phyloP scores from a whole-genome alignment of 1,140 invertebrate genomes.

The Danaus plexippus region DNA sequence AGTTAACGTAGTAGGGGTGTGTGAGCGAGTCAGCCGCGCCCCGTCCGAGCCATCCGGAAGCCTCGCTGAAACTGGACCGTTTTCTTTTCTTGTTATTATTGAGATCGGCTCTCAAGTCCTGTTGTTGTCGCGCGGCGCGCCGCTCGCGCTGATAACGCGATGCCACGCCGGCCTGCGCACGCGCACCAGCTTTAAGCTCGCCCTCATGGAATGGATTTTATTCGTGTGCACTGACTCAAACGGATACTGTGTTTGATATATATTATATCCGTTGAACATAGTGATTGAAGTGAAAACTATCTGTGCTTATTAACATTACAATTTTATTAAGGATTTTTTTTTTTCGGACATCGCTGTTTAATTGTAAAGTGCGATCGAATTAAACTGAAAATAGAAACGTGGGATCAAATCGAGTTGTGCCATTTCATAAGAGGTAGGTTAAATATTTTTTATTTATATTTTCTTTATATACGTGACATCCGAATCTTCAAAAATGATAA shows the following conservation, averaged over 20 bases:
- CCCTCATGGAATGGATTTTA: constrained; percentile 53
- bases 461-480: not conserved
- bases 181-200: constrained; percentile 61
- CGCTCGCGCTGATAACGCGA: constrained; percentile 66
- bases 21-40: constrained; percentile 51
- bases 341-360: constrained; percentile 7
- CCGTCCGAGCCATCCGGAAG: constrained; percentile 64
- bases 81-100: constrained; percentile 72
- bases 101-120: constrained; percentile 66
- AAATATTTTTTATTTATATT: constrained; percentile 7
- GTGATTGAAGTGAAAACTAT: constrained; percentile 16
- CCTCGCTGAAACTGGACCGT: constrained; percentile 71
- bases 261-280: constrained; percentile 31
- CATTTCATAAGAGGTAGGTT: constrained; percentile 21
- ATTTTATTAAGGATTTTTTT: constrained; percentile 4
- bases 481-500: not conserved
- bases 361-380: constrained; percentile 14
- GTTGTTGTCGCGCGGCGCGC: constrained; percentile 67
- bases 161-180: constrained; percentile 58
- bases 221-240: constrained; percentile 27
- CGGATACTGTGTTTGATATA: constrained; percentile 24
- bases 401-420: constrained; percentile 11
- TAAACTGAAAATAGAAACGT: constrained; percentile 10
- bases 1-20: constrained; percentile 28
- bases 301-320: constrained; percentile 13